phyloP scores from a whole-genome alignment of 2,888 invertebrate species.

The Pecten maximus region DNA sequence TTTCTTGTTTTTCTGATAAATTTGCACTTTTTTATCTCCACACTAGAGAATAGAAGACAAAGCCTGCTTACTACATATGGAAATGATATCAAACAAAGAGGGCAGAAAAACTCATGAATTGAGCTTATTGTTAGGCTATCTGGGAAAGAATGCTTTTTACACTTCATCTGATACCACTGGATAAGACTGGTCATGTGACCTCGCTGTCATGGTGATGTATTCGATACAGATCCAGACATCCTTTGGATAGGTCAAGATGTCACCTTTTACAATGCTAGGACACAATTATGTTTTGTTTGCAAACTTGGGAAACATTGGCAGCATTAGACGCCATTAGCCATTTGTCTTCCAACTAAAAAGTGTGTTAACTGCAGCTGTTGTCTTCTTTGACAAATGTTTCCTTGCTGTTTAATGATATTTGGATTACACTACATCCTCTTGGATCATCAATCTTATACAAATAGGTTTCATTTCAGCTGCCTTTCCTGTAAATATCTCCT shows the following conservation, averaged over 20 bases:
- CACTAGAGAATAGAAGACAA: too few relatives aligned
- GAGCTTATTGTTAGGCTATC: not conserved
- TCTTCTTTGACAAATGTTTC: not conserved
- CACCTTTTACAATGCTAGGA: not conserved
- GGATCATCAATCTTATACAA: not conserved
- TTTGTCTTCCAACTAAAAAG: not conserved
- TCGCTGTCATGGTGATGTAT: not conserved
- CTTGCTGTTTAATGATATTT: not conserved
- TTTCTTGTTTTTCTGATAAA: too few relatives aligned
- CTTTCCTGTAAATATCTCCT: not conserved
- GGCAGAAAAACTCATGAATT: not conserved
- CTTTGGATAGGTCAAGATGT: not conserved
- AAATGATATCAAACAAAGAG: not conserved
- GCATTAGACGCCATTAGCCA: not conserved
- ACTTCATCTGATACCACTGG: not conserved
- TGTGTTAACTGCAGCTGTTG: not conserved
- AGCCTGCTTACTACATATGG: too few relatives aligned
- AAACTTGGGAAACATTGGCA: not conserved
- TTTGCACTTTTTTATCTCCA: too few relatives aligned
- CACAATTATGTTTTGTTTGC: not conserved
- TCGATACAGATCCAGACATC: not conserved
- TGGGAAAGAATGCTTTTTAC: not conserved
- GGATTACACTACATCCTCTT: not conserved
- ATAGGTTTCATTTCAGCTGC: not conserved
- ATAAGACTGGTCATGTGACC: not conserved